Evolutionary conservation across 1,140 invertebrate species (phyloP).

Genomic region (Formica exsecta): DNA sequence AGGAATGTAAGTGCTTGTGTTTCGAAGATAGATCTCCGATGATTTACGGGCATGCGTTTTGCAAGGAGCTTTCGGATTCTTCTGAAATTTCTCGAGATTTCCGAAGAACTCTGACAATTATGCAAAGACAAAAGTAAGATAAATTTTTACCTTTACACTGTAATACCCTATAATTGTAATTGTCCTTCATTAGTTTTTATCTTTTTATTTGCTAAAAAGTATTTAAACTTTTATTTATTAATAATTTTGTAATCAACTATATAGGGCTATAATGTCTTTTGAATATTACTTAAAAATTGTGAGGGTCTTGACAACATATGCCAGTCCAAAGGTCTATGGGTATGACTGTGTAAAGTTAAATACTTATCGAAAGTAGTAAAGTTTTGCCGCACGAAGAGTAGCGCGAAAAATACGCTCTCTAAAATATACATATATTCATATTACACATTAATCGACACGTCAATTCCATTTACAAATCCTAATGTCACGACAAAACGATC

Average conservation of each 20-base stretch:
- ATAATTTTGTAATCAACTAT: no score
- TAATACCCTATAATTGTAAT: no score
- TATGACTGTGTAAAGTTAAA: no score
- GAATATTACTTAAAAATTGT: no score
- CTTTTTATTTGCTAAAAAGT: no score
- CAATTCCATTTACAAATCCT: slow-evolving; percentile 52
- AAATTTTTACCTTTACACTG: no score
- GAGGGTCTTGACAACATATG: no score
- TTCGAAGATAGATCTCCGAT: neutral
- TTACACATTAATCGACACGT: slow-evolving; percentile 37
- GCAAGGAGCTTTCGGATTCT: neutral
- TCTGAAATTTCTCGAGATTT: neutral
- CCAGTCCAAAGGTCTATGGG: no score
- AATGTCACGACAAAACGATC: neutral
- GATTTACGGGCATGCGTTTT: neutral
- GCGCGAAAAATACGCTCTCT: slow-evolving; percentile 35
- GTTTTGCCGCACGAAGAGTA: neutral
- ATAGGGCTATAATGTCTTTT: no score
- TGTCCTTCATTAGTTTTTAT: no score
- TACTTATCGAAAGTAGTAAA: no score
- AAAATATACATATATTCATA: slow-evolving; percentile 42
- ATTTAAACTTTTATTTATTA: no score
- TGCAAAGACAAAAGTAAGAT: neutral
- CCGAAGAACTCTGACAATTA: neutral
- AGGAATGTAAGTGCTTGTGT: slow-evolving; percentile 18